Conservation (phyloP, 2,888 invertebrate species). For the Oscheius sp. region DNA sequence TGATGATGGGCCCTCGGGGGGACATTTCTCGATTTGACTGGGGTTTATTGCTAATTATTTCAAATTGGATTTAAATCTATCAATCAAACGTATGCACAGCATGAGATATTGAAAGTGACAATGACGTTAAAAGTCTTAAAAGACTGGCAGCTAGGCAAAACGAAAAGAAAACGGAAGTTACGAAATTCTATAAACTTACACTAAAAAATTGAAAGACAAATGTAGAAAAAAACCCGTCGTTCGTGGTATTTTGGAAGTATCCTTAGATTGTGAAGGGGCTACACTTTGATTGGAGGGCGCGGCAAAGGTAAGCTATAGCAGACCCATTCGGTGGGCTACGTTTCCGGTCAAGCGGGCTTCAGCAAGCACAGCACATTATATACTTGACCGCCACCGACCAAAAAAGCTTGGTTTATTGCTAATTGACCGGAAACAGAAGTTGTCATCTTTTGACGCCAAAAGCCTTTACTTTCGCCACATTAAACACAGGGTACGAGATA, state of each 20-base stretch:
- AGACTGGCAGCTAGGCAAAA: too few species aligned
- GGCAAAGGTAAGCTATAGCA: slow-evolving; percentile 29
- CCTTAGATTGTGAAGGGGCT: not conserved
- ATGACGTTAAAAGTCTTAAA: not conserved
- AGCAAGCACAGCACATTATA: too few species aligned
- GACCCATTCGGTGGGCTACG: not conserved
- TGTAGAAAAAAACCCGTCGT: not conserved
- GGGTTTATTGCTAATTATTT: slow-evolving; percentile 11
- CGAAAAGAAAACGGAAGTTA: not conserved
- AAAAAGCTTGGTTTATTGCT: too few species aligned
- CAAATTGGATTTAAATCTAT: not conserved
- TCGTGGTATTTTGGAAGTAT: slow-evolving; percentile 7
- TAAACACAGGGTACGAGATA: too few species aligned
- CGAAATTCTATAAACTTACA: not conserved
- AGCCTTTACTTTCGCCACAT: too few species aligned
- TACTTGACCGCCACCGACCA: too few species aligned
- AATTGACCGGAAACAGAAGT: too few species aligned
- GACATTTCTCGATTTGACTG: not conserved
- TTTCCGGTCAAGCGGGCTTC: slow-evolving; percentile 29
- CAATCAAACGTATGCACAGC: not conserved
- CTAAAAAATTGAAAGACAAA: slow-evolving; percentile 13
- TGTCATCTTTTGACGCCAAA: too few species aligned
- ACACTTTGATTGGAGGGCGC: slow-evolving; percentile 16
- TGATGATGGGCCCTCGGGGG: not conserved
- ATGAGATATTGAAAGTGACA: not conserved